These are phyloP conservation scores for Natrix natrix DNA, from an alignment of 2,797 vertebrate species.

Conservation along the genomic window DNA sequence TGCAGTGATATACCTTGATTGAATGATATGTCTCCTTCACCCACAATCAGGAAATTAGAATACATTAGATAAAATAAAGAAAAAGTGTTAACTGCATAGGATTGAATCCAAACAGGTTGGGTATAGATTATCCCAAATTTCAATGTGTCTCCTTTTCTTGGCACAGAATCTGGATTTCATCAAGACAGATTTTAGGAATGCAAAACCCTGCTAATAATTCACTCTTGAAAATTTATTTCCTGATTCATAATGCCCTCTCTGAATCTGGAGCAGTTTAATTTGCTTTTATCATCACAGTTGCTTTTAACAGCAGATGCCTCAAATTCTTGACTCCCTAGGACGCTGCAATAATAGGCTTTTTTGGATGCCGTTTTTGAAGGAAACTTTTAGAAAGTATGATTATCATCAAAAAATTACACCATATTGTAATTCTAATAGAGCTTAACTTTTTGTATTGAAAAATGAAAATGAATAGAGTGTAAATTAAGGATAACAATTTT, in stretches of 20 bases:
- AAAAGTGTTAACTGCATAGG: neutral
- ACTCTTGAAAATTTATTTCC: constrained; percentile 50
- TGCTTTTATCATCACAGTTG: constrained; percentile 40
- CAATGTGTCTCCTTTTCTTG: neutral
- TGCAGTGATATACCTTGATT: neutral
- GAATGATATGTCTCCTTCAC: neutral
- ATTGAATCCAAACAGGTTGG: neutral
- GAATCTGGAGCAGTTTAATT: constrained; percentile 54
- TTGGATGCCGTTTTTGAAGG: constrained; percentile 39
- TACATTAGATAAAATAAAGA: neutral
- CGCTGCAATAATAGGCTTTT: constrained; percentile 35
- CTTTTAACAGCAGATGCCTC: constrained; percentile 51
- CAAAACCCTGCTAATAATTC: constrained; percentile 1
- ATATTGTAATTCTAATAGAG: constrained; percentile 17
- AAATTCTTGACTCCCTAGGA: constrained; percentile 52
- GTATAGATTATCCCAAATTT: neutral
- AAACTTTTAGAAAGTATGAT: constrained; percentile 9
- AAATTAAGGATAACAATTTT: constrained; percentile 22
- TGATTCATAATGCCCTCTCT: constrained; percentile 27
- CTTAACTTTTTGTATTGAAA: constrained; percentile 19
- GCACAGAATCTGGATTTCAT: neutral
- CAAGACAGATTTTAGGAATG: neutral
- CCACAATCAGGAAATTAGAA: neutral
- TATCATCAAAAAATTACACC: constrained; percentile 2
- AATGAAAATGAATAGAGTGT: constrained; percentile 11